A percentile compares a stretch with the other conserved stretches of the same genome.
Conservation (phyloP, 1,140 invertebrate genomes). For the Lysiphlebus fabarum region DNA sequence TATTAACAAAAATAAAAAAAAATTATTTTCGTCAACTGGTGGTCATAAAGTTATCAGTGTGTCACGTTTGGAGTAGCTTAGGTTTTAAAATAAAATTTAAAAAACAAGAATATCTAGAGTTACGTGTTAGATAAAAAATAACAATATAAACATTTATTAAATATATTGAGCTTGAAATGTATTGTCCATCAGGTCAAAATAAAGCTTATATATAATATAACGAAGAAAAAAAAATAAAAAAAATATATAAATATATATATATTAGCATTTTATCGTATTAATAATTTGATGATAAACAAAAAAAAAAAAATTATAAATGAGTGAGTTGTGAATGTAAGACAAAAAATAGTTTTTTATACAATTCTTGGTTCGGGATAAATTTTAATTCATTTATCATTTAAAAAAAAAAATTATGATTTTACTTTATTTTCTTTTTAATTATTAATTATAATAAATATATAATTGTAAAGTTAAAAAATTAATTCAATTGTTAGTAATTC, state of each 20-base stretch:
- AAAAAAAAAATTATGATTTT: background rate
- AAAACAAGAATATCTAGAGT: constrained; percentile 23
- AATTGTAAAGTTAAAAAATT: constrained; percentile 1
- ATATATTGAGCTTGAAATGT: constrained; percentile 28
- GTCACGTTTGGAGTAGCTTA: constrained; percentile 38
- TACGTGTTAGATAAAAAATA: constrained; percentile 36
- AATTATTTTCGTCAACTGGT: no score
- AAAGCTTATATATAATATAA: constrained; percentile 29
- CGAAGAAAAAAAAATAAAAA: no score
- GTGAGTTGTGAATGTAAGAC: constrained; percentile 32
- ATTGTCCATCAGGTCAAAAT: constrained; percentile 8
- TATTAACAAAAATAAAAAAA: background rate
- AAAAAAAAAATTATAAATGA: constrained; percentile 20
- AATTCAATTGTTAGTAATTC: constrained; percentile 22
- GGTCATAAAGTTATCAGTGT: constrained; percentile 20
- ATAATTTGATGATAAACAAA: constrained; percentile 17
- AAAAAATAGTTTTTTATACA: constrained; percentile 31
- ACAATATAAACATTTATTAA: constrained; percentile 34
- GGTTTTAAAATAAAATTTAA: constrained; percentile 18
- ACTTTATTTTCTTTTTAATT: constrained; percentile 8
- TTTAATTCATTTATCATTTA: constrained; percentile 14
- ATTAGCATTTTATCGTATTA: constrained; percentile 32
- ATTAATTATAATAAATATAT: constrained; percentile 18
- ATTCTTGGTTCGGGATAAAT: constrained; percentile 26
- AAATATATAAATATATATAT: constrained; percentile 16